Evolutionary conservation across 2,888 invertebrate species (phyloP).

Genomic region (Sphaerophoria taeniata): DNA sequence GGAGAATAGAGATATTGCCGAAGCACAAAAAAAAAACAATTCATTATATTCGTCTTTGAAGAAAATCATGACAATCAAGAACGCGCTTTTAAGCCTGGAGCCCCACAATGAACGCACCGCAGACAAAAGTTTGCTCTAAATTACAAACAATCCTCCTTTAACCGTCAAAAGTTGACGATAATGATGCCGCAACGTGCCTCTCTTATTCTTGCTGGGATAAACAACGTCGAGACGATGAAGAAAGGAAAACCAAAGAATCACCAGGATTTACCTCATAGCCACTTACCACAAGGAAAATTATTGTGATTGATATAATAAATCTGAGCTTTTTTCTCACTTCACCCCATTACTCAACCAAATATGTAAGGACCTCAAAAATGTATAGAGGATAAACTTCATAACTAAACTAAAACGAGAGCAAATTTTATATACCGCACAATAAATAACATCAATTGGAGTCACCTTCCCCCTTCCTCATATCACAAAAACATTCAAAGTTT

Average conservation of each 20-base stretch:
- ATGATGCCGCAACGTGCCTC: background rate
- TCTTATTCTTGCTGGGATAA: too few relatives aligned
- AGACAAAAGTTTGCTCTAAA: constrained; percentile 19
- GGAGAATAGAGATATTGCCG: background rate
- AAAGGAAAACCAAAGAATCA: constrained; percentile 3
- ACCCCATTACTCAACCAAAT: background rate
- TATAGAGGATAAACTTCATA: constrained; percentile 52
- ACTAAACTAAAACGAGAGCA: constrained; percentile 48
- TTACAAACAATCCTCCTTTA: background rate
- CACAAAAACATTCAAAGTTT: constrained; percentile 38
- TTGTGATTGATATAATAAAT: constrained; percentile 71
- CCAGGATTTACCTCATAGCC: constrained; percentile 40
- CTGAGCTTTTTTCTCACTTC: constrained; percentile 22
- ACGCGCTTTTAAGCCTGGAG: background rate
- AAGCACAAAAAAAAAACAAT: constrained; percentile 4
- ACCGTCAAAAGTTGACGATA: background rate
- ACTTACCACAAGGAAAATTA: constrained; percentile 69
- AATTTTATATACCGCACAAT: constrained; percentile 62
- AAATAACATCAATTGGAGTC: constrained; percentile 55
- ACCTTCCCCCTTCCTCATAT: constrained; percentile 1
- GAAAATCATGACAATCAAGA: background rate
- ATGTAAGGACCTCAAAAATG: too few relatives aligned
- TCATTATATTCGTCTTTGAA: constrained; percentile 12
- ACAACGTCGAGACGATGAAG: background rate
- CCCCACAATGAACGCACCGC: background rate